Conservation (phyloP, 1,140 invertebrate species). For the Ridgeia piscesae region DNA sequence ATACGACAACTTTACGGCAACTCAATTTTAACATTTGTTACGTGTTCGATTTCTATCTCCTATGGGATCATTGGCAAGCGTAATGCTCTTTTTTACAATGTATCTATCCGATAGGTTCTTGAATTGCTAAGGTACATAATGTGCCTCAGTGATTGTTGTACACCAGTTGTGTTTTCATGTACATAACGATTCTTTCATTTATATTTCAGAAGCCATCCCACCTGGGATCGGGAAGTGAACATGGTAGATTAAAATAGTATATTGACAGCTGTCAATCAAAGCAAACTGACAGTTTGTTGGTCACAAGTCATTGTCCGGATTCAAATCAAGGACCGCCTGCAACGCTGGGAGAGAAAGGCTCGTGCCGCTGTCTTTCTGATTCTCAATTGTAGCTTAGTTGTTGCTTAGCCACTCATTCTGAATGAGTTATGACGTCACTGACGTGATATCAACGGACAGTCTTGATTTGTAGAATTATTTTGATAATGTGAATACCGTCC, state of each 20-base stretch:
- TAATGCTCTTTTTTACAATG: too few species aligned
- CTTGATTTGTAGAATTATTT: neutral
- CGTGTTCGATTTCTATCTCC: too few species aligned
- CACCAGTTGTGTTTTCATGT: neutral
- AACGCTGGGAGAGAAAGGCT: neutral
- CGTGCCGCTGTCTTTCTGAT: neutral
- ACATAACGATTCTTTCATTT: neutral
- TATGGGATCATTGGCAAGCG: too few species aligned
- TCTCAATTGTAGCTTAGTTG: neutral
- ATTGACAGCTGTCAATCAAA: neutral
- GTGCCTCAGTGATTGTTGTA: too few species aligned
- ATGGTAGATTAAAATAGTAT: neutral
- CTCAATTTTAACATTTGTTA: too few species aligned
- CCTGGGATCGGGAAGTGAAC: neutral
- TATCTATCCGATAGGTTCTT: too few species aligned
- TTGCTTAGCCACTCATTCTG: neutral
- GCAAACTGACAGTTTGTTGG: neutral
- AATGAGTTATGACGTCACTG: neutral
- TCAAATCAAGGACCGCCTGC: neutral
- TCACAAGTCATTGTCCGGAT: neutral
- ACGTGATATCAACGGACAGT: neutral
- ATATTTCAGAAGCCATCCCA: neutral
- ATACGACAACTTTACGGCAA: too few species aligned
- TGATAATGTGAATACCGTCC: neutral
- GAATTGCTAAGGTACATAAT: too few species aligned